Evolutionary conservation across 2,888 invertebrate genomes (phyloP), one percentile per base, ranked within the genome.

Genomic region (Meghimatium bilineatum): DNA sequence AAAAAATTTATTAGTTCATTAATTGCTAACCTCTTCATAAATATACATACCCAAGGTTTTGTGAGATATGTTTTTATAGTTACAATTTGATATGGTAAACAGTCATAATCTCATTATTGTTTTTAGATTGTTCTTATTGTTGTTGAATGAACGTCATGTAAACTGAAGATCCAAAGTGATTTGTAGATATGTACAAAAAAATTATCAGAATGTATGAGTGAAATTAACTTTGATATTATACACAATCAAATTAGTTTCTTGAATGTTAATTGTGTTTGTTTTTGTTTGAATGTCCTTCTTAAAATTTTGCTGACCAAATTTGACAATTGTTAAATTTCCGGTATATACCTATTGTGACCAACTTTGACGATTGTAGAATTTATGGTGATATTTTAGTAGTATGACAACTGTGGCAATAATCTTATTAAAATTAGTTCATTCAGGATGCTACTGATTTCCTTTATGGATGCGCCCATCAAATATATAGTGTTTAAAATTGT

Each of bases 171-270:
- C 2, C n/a, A 32, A 12, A 32, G 71, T 26, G 38, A 26, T 2
- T 38, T 71, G 71, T 38, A 36, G 36, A 71, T 71, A 38, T 71
- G 71, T 38, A 71, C n/a, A n/a, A n/a, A n/a, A 36, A 71, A 26
- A 71, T 38, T 10, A 71, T 38, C 10, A 23, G 23, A 71, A 36
- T 71, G 26, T 23, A 12, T 36, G 38, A 23, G 26, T 71, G 71
- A 71, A 38, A n/a, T 38, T 23, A n/a, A 38, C 36, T 71, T 71
- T 71, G 36, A 1, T 38, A 26, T 71, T 71, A 71, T 36, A 20
- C 38, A 71, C 8, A 71, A 38, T 71, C 71, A 38, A 38, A 44
- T 44, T 44, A 44, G 44, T n/a, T n/a, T n/a, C n/a, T 44, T 44
- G 44, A 8, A 8, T 12, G 12, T 44, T 44, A 44, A 44, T 44